Percentiles rank a stretch among this genome's conserved stretches.
phyloP scores from a whole-genome alignment of 2,797 vertebrate species.

The Pristis pectinata region DNA sequence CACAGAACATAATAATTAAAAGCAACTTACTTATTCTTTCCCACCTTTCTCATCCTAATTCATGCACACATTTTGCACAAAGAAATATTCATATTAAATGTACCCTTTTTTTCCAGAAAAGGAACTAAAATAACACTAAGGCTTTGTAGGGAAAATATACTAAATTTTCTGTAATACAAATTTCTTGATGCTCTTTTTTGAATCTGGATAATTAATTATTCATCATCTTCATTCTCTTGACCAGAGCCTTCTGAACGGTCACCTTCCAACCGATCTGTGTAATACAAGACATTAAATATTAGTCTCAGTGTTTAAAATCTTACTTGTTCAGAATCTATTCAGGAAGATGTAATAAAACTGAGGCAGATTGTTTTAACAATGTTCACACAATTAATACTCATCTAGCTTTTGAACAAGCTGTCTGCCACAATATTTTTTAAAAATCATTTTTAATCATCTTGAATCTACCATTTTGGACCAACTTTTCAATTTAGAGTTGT shows the following conservation, averaged over 20 bases:
- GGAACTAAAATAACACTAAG: constrained; percentile 79
- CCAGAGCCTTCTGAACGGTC: constrained; percentile 90
- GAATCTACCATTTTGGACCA: neutral
- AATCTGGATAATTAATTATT: constrained; percentile 61
- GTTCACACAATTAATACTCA: neutral
- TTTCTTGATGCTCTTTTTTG: constrained; percentile 64
- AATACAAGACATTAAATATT: neutral
- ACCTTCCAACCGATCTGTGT: constrained; percentile 79
- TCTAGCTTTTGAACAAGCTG: neutral
- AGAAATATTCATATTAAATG: constrained; percentile 75
- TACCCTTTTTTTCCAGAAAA: constrained; percentile 64
- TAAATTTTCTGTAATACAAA: constrained; percentile 84
- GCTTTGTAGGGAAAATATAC: constrained; percentile 84
- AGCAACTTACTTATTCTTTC: constrained; percentile 56
- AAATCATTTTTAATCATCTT: neutral
- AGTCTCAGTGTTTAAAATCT: neutral
- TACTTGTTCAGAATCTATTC: neutral
- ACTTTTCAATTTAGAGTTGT: neutral
- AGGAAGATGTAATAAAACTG: too few species aligned
- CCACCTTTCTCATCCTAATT: constrained; percentile 58
- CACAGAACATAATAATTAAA: constrained; percentile 56
- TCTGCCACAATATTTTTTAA: neutral
- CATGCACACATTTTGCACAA: constrained; percentile 69
- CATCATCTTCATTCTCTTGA: constrained; percentile 81
- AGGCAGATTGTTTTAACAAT: neutral